Conservation (phyloP, 2,888 invertebrate species). For the Drosophila greeni region DNA sequence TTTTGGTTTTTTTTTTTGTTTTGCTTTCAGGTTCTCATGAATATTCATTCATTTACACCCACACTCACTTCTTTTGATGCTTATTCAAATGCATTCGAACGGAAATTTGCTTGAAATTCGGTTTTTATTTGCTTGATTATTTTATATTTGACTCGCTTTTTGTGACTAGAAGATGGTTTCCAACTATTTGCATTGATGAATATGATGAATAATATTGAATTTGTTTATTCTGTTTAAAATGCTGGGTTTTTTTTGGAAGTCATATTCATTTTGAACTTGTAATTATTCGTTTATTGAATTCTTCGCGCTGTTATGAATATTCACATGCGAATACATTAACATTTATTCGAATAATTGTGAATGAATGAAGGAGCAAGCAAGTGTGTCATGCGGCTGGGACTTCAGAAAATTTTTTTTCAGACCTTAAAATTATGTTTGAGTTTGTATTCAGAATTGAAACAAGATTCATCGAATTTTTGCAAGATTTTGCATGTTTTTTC, state of each 20-base stretch:
- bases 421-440: neutral
- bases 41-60: constrained; percentile 19
- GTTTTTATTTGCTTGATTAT: constrained; percentile 24
- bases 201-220: constrained; percentile 9
- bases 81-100: constrained; percentile 27
- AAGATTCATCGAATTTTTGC: no score
- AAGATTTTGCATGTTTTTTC: no score
- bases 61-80: constrained; percentile 8
- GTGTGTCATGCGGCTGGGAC: no score
- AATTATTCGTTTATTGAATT: constrained; percentile 26
- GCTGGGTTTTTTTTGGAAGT: neutral
- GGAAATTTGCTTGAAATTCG: constrained; percentile 27
- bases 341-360: neutral
- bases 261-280: neutral
- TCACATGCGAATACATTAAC: neutral
- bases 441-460: neutral
- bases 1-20: neutral
- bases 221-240: constrained; percentile 4
- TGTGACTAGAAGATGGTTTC: neutral
- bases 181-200: constrained; percentile 29
- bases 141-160: constrained; percentile 1
- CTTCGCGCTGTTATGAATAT: neutral
- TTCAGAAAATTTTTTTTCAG: neutral
- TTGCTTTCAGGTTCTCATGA: constrained; percentile 2
- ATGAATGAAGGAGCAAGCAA: neutral